These are phyloP conservation scores for Meriones unguiculatus DNA, from an alignment of 2,113 vertebrate species.

Conservation along the genomic window DNA sequence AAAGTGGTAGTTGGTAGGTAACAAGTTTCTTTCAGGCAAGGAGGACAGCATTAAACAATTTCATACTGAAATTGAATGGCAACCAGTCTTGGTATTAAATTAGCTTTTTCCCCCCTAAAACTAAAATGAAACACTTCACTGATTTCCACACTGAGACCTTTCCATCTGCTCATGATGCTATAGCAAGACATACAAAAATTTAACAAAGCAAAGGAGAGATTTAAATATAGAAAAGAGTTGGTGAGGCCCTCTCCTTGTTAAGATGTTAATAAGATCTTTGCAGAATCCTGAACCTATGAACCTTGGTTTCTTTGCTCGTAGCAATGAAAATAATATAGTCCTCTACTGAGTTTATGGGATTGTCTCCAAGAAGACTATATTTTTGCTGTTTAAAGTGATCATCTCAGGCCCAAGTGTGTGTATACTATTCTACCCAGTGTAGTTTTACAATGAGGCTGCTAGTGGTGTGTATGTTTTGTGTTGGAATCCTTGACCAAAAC, in stretches of 20 bases:
- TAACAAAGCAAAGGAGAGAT: not conserved
- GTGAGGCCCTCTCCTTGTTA: not conserved
- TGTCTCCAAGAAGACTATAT: not conserved
- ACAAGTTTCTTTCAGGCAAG: not conserved
- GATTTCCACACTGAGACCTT: not conserved
- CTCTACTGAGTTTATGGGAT: not conserved
- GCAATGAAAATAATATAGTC: not conserved
- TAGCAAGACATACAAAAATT: not conserved
- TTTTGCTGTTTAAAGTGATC: not conserved
- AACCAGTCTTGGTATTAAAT: not conserved
- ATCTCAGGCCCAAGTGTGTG: not conserved
- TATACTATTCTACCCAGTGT: rapidly evolving
- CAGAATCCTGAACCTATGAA: not conserved
- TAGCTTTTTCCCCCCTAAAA: not conserved
- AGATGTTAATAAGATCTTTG: slow-evolving; percentile 1
- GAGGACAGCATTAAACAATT: not conserved
- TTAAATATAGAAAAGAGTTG: not conserved
- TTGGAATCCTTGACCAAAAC: not conserved
- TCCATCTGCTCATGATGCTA: not conserved
- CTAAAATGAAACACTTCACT: not conserved
- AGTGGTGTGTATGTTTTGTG: not conserved
- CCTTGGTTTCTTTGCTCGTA: not conserved
- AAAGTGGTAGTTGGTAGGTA: not conserved
- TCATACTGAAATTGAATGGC: not conserved
- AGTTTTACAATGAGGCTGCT: not conserved